Conservation (phyloP, 2,113 vertebrate genomes). For the Agelaius tricolor region DNA sequence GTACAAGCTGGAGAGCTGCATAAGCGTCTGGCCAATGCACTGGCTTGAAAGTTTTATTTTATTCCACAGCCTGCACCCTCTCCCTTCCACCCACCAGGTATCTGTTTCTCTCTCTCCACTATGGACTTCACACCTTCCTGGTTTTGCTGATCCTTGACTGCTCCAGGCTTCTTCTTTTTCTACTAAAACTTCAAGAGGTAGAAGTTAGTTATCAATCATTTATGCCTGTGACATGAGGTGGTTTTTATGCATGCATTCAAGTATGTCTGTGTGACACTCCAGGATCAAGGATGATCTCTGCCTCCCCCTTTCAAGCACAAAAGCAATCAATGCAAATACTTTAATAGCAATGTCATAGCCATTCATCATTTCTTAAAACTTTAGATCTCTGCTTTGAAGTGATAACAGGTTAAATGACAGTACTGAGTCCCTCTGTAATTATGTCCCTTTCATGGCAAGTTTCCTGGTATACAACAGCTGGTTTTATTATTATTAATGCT, state of each 20-base stretch:
- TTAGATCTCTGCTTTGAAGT: constrained; percentile 44
- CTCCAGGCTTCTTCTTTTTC: not conserved
- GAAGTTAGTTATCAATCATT: not conserved
- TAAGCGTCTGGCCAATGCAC: not conserved
- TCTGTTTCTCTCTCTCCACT: not conserved
- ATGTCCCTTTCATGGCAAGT: constrained; percentile 9
- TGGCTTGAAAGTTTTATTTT: not conserved
- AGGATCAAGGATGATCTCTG: not conserved
- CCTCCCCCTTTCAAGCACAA: not conserved
- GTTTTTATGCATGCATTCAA: not conserved
- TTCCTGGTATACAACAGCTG: constrained; percentile 53
- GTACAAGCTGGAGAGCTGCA: not conserved
- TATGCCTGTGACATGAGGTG: not conserved
- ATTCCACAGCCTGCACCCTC: not conserved
- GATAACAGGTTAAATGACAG: constrained; percentile 34
- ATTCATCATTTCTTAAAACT: constrained; percentile 51
- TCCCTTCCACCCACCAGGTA: not conserved
- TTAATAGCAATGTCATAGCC: constrained; percentile 30
- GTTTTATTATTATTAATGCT: constrained; percentile 52
- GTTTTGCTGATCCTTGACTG: not conserved
- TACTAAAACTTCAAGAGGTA: not conserved
- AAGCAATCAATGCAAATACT: constrained; percentile 56
- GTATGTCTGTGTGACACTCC: not conserved
- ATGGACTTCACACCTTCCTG: not conserved
- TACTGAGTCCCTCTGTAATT: not conserved